Conservation (phyloP, 2,113 vertebrate species). For the Gallinago media region DNA sequence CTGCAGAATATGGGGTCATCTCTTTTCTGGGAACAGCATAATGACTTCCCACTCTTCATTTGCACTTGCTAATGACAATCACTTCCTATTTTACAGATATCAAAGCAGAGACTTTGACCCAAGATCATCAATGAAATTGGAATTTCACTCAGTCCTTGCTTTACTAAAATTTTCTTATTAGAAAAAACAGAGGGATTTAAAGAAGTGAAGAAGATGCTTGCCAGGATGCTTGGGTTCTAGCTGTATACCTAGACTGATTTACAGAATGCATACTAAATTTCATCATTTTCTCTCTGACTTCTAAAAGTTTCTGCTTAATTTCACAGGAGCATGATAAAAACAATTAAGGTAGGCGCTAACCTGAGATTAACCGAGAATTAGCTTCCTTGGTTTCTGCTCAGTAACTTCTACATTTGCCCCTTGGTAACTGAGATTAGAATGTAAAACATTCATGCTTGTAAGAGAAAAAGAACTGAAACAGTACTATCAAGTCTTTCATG, state of each 20-base stretch:
- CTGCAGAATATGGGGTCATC: not conserved
- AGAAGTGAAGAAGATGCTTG: not conserved
- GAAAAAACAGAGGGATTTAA: not conserved
- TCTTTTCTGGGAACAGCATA: not conserved
- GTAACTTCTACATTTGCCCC: not conserved
- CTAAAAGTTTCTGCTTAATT: constrained; percentile 4
- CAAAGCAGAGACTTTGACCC: not conserved
- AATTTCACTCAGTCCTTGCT: not conserved
- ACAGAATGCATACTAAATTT: not conserved
- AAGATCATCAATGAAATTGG: not conserved
- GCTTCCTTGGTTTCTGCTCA: not conserved
- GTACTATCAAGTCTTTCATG: not conserved
- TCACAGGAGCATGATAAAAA: not conserved
- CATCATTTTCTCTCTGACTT: not conserved
- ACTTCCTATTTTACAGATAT: not conserved
- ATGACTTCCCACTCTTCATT: not conserved
- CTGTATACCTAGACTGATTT: not conserved
- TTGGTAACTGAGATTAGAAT: not conserved
- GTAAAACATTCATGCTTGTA: not conserved
- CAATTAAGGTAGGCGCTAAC: not conserved
- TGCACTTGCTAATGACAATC: not conserved
- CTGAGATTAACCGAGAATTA: not conserved
- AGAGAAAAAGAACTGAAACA: not conserved
- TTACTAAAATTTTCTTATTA: not conserved
- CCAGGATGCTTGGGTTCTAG: not conserved